phyloP scores from a whole-genome alignment of 2,888 invertebrate species.

The Hyles lineata region DNA sequence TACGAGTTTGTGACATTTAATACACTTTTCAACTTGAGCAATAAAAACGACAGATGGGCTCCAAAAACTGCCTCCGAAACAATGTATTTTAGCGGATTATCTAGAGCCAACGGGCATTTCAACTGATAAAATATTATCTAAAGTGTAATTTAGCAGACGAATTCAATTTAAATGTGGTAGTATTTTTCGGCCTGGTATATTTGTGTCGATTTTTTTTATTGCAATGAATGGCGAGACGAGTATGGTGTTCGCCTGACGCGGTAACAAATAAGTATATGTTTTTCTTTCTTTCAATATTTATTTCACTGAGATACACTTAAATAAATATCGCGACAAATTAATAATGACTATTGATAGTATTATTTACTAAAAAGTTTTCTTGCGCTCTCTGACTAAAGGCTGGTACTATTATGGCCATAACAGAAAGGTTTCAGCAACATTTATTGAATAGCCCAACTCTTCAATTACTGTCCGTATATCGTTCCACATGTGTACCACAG shows the following conservation, averaged over 20 bases:
- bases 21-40: slow-evolving; percentile 42
- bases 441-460: neutral
- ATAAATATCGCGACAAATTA: too few species aligned
- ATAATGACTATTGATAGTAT: too few species aligned
- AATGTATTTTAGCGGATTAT: slow-evolving; percentile 20
- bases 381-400: too few species aligned
- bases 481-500: neutral
- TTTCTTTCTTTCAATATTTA: too few species aligned
- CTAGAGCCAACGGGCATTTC: neutral
- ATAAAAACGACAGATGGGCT: slow-evolving; percentile 50
- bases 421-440: neutral
- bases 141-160: neutral
- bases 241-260: too few species aligned
- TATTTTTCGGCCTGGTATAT: neutral
- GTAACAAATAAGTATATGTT: too few species aligned
- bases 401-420: too few species aligned
- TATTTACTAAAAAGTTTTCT: too few species aligned
- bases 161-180: neutral
- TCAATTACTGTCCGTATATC: neutral
- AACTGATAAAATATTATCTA: slow-evolving; percentile 13
- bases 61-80: slow-evolving; percentile 43
- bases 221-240: too few species aligned
- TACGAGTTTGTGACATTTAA: slow-evolving; percentile 28
- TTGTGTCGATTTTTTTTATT: too few species aligned
- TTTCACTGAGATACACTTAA: too few species aligned